Base-by-base conservation (phyloP, 2,888 invertebrate genomes). In the Rhamnusium bicolor region DNA sequence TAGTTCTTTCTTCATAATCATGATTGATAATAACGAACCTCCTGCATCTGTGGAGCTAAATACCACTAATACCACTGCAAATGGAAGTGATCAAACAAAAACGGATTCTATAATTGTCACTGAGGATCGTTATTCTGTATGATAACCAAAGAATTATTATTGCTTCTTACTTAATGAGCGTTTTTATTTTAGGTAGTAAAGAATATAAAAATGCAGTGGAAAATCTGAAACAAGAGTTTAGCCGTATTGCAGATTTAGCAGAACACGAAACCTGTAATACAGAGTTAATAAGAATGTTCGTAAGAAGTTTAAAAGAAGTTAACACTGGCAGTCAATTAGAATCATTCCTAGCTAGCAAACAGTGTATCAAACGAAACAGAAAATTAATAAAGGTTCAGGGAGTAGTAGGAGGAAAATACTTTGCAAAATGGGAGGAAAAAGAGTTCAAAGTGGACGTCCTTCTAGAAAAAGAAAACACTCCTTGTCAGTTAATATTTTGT, bases 1-100 rank as follows among this genome's bases (percentile, higher is more conserved):
- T n/a, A n/a, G n/a, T n/a, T n/a, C n/a, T n/a, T n/a, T n/a, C n/a
- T n/a, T n/a, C n/a, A n/a, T n/a, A n/a, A n/a, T n/a, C n/a, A n/a
- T n/a, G n/a, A n/a, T n/a, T n/a, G n/a, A n/a, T n/a, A n/a, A 46
- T 46, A 46, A 46, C 46, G 46, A 46, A 46, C 46, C 46, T 46
- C 46, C 46, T 46, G n/a, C 46, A 46, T 46, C n/a, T 46, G 46
- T 46, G 46, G n/a, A 46, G 46, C 46, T 46, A 46, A 46, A 46
- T 46, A 46, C 46, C 5, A 46, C 46, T 46, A 46, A 46, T 46
- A 46, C 46, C 46, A 46, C 46, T 46, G 46, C 46, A 46, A 46
- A 46, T 46, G 46, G 46, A 46, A 46, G 46, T 46, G 8, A 46
- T 10, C 46, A 46, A 46, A n/a, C n/a, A n/a, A n/a, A n/a, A n/a